Conservation (phyloP, 2,113 vertebrate genomes). For the Dendrocopos noguchii region DNA sequence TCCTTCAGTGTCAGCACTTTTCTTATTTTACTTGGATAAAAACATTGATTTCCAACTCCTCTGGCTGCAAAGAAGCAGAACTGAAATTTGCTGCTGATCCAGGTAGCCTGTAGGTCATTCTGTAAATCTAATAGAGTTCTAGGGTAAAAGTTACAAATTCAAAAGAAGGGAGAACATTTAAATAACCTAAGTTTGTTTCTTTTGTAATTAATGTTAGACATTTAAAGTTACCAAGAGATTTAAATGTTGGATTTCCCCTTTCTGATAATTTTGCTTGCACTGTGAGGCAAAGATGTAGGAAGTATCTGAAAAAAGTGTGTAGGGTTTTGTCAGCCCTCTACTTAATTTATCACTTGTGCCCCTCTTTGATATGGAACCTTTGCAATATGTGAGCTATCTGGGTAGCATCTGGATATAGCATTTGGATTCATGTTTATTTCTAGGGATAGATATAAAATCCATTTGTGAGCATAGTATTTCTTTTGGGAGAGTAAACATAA, state of each 20-base stretch:
- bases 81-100: background rate
- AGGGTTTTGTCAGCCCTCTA: background rate
- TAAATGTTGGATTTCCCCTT: background rate
- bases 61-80: background rate
- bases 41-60: background rate
- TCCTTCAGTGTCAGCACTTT: background rate
- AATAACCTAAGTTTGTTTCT: background rate
- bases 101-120: background rate
- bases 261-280: background rate
- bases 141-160: background rate
- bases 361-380: background rate
- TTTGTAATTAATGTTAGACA: background rate
- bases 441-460: background rate
- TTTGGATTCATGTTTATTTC: background rate
- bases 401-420: background rate
- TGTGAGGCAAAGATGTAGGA: background rate
- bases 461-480: background rate
- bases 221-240: background rate
- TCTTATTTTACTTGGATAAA: background rate
- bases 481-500: background rate
- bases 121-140: background rate
- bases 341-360: background rate
- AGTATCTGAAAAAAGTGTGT: background rate
- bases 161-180: background rate
- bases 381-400: background rate